A percentile compares a stretch with the other conserved stretches of the same genome.
phyloP scores from a whole-genome alignment of 2,888 invertebrate genomes.

The Hylaea fasciaria region DNA sequence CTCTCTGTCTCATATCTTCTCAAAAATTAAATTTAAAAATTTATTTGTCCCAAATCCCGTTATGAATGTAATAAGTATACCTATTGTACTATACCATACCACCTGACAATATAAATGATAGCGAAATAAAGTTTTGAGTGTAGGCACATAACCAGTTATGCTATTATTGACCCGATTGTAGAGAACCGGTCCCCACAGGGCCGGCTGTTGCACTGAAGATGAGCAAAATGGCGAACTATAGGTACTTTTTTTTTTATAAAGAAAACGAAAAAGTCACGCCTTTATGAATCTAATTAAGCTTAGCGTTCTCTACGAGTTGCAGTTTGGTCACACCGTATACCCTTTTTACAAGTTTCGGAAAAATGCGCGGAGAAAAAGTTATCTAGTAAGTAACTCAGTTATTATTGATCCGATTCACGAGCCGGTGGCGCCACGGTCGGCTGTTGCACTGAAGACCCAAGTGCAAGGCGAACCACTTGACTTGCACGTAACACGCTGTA shows the following conservation, averaged over 20 bases:
- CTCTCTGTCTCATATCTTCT: no score
- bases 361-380: no score
- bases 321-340: no score
- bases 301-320: no score
- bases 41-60: no score
- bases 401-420: constrained; percentile 36
- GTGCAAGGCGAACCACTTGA: constrained; percentile 69
- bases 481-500: constrained; percentile 67
- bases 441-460: constrained; percentile 50
- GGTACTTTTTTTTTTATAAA: constrained; percentile 10
- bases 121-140: neutral
- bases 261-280: constrained; percentile 1
- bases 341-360: no score
- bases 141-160: constrained; percentile 27
- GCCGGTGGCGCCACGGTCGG: constrained; percentile 22
- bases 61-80: no score
- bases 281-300: neutral
- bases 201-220: constrained; percentile 76
- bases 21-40: no score
- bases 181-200: constrained; percentile 46
- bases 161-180: constrained; percentile 42
- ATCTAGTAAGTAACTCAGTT: no score
- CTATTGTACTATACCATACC: neutral
- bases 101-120: neutral
- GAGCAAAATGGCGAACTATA: constrained; percentile 37